phyloP scores from a whole-genome alignment of 2,888 invertebrate species.

The Camptogramma bilineatum region DNA sequence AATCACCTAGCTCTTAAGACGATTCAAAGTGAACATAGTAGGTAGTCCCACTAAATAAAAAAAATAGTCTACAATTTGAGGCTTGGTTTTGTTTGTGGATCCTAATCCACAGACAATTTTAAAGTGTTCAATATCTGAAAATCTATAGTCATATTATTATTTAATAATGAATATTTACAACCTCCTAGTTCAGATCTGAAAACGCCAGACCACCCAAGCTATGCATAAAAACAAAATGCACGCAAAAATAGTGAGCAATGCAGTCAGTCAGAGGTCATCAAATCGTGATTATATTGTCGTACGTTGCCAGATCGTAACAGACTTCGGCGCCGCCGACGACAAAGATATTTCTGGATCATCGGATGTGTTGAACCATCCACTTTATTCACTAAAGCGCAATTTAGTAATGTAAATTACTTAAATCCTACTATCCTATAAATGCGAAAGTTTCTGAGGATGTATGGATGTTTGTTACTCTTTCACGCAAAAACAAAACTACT shows the following conservation, averaged over 20 bases:
- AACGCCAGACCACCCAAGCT: conserved; percentile 32
- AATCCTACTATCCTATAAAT: background rate
- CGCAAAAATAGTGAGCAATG: conserved; percentile 36
- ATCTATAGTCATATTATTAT: too few relatives aligned
- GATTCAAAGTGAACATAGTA: too few relatives aligned
- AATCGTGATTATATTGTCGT: conserved; percentile 38
- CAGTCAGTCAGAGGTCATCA: conserved; percentile 42
- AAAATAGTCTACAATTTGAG: too few relatives aligned
- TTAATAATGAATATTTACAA: too few relatives aligned
- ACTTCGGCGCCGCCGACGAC: conserved; percentile 51
- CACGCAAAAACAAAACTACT: too few relatives aligned
- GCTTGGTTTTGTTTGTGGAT: too few relatives aligned
- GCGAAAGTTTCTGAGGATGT: too few relatives aligned
- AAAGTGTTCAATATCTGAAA: too few relatives aligned
- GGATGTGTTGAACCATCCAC: conserved; percentile 21
- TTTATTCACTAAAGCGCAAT: background rate
- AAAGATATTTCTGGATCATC: conserved; percentile 51
- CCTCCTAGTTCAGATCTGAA: background rate
- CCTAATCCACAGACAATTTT: too few relatives aligned
- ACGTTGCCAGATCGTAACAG: conserved; percentile 55
- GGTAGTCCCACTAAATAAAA: too few relatives aligned
- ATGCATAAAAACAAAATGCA: conserved; percentile 34
- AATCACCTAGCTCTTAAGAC: too few relatives aligned
- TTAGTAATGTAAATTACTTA: background rate
- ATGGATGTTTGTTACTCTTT: too few relatives aligned